Evolutionary conservation across 2,113 vertebrate species (phyloP).

Genomic region (Mus musculus): DNA sequence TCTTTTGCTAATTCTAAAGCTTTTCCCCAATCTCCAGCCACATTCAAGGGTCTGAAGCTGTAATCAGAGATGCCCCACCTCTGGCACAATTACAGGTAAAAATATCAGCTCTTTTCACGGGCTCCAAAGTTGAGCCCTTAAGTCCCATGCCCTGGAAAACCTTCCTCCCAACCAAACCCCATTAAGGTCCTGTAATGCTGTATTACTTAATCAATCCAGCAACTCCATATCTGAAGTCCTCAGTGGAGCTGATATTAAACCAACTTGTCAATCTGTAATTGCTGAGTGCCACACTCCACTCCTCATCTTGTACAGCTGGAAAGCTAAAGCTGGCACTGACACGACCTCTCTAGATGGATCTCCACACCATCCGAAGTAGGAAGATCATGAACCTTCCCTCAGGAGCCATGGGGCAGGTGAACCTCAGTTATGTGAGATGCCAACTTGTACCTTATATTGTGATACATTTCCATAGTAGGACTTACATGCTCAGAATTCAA

Average conservation of each 20-base stretch:
- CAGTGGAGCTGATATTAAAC: conserved; percentile 84
- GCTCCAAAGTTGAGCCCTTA: conserved; percentile 79
- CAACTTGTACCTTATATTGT: background rate
- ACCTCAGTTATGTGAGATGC: conserved; percentile 30
- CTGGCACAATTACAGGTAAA: conserved; percentile 73
- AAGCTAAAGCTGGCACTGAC: conserved; percentile 17
- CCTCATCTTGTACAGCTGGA: conserved; percentile 55
- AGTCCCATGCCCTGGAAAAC: conserved; percentile 56
- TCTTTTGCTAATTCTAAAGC: conserved; percentile 76
- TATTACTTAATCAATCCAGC: conserved; percentile 85
- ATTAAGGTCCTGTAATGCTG: conserved; percentile 74
- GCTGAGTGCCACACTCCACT: conserved; percentile 59
- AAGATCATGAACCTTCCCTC: conserved; percentile 55
- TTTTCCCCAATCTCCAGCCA: background rate
- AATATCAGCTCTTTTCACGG: conserved; percentile 55
- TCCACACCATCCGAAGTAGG: conserved; percentile 57
- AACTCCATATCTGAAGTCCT: conserved; percentile 70
- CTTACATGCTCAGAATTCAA: conserved; percentile 3
- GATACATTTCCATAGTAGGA: background rate
- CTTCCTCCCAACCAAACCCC: conserved; percentile 71
- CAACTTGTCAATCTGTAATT: conserved; percentile 85
- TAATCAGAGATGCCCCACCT: conserved; percentile 67
- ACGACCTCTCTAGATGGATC: conserved; percentile 66
- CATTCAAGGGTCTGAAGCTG: conserved; percentile 58
- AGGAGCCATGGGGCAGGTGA: background rate